Evolutionary conservation across 2,797 vertebrate species (phyloP).

Genomic region (Pangasius macronema): DNA sequence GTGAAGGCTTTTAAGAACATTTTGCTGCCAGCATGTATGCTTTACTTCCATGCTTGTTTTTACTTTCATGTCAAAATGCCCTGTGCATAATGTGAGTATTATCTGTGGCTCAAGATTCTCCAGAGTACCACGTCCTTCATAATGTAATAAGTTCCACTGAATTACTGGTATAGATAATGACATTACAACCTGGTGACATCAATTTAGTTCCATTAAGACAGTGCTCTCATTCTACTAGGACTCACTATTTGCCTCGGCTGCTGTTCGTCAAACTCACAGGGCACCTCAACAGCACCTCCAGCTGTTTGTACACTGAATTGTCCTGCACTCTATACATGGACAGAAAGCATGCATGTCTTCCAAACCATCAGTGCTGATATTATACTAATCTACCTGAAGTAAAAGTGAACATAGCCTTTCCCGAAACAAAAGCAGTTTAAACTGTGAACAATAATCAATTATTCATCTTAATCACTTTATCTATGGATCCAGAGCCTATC

Average conservation of each 20-base stretch:
- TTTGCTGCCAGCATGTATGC: not conserved
- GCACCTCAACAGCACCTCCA: constrained; percentile 60
- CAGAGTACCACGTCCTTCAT: constrained; percentile 70
- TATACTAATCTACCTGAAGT: not conserved
- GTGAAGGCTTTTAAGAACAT: constrained; percentile 33
- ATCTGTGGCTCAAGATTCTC: constrained; percentile 59
- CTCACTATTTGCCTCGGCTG: not conserved
- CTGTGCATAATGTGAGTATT: constrained; percentile 70
- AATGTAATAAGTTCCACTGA: constrained; percentile 78
- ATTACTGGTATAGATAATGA: constrained; percentile 72
- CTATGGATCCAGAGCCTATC: not conserved
- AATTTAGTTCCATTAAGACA: constrained; percentile 70
- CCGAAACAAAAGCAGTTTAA: not conserved
- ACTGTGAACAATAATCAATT: not conserved
- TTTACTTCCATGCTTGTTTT: constrained; percentile 59
- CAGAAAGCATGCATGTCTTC: not conserved
- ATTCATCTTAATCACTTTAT: not conserved
- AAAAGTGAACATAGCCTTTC: not conserved
- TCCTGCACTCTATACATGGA: not conserved
- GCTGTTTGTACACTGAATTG: constrained; percentile 42
- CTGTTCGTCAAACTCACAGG: constrained; percentile 27
- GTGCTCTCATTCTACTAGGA: constrained; percentile 50
- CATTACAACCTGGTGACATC: constrained; percentile 82
- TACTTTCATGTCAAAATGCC: constrained; percentile 41
- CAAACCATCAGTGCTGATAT: not conserved